phyloP scores from a whole-genome alignment of 2,888 invertebrate genomes.

The Hypomecis atomaria region DNA sequence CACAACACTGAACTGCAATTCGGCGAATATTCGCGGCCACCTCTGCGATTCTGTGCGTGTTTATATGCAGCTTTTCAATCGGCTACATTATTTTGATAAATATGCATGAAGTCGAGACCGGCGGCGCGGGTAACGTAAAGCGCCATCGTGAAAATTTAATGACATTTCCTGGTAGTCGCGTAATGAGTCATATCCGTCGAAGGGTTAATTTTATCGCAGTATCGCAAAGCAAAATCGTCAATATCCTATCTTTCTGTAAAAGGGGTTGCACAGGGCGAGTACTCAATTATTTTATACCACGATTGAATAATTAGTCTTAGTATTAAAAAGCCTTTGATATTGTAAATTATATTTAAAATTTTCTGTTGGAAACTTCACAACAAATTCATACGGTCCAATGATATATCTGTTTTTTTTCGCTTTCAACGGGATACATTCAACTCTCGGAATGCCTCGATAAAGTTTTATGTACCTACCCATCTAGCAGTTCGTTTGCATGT shows the following conservation, averaged over 20 bases:
- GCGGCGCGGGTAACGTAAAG: constrained; percentile 77
- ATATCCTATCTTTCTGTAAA: constrained; percentile 62
- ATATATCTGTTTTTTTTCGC: constrained; percentile 12
- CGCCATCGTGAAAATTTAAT: constrained; percentile 84
- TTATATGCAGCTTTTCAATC: constrained; percentile 84
- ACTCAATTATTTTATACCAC: constrained; percentile 49
- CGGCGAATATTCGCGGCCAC: constrained; percentile 56
- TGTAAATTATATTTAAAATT: constrained; percentile 25
- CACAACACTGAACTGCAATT: constrained; percentile 73
- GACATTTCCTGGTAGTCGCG: constrained; percentile 79
- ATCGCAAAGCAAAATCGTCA: constrained; percentile 71
- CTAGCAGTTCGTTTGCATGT: constrained; percentile 44
- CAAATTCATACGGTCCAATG: constrained; percentile 15
- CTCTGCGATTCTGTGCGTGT: constrained; percentile 78
- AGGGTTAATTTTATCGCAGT: constrained; percentile 80
- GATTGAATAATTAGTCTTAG: constrained; percentile 40
- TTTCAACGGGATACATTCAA: constrained; percentile 11
- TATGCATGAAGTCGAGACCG: constrained; percentile 82
- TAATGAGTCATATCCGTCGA: constrained; percentile 83
- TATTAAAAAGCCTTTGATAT: constrained; percentile 20
- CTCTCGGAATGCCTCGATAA: constrained; percentile 40
- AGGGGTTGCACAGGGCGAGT: constrained; percentile 47
- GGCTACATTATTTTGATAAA: constrained; percentile 83
- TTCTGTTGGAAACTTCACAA: constrained; percentile 7
- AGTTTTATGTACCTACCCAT: constrained; percentile 47